These are phyloP conservation scores for Contarinia nasturtii DNA, from an alignment of 1,140 invertebrate genomes.

Conservation along the genomic window DNA sequence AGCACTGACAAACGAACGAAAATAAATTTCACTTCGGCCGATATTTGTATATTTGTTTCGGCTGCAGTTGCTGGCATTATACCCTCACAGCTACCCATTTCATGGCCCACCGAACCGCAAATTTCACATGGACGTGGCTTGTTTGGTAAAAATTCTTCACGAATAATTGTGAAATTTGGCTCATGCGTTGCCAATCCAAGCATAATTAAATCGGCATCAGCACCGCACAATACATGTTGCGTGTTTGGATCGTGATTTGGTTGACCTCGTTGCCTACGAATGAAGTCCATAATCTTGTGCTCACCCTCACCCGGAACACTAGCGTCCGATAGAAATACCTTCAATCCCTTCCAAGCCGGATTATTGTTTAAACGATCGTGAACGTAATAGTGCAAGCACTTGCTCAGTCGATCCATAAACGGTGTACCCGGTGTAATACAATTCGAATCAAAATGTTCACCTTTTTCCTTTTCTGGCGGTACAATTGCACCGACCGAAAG, in stretches of 20 bases:
- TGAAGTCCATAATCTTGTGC: slow-evolving; percentile 99
- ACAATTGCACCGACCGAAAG: slow-evolving; percentile 33
- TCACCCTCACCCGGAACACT: slow-evolving; percentile 98
- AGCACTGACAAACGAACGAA: slow-evolving; percentile 84
- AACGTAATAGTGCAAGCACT: slow-evolving; percentile 91
- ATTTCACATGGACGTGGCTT: slow-evolving; percentile 91
- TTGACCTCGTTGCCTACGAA: slow-evolving; percentile 86
- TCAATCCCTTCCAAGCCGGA: slow-evolving; percentile 86
- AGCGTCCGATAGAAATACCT: slow-evolving; percentile 94
- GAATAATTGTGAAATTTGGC: slow-evolving; percentile 92
- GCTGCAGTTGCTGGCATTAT: slow-evolving; percentile 25
- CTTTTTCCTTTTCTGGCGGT: slow-evolving; percentile 79
- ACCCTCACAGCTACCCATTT: slow-evolving; percentile 88
- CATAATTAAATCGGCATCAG: slow-evolving; percentile 98
- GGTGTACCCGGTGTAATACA: slow-evolving; percentile 98
- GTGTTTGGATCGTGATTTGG: slow-evolving; percentile 96
- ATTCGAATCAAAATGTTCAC: slow-evolving; percentile 93
- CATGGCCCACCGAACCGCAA: slow-evolving; percentile 88
- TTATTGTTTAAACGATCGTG: slow-evolving; percentile 87
- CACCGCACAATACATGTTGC: slow-evolving; percentile 92
- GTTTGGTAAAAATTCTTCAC: slow-evolving; percentile 98
- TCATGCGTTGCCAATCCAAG: slow-evolving; percentile 96
- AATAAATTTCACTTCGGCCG: slow-evolving; percentile 61
- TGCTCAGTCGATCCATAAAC: slow-evolving; percentile 90
- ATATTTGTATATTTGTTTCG: no score